These are phyloP conservation scores for Tipula unca DNA, from an alignment of 2,888 invertebrate species.

Conservation along the genomic window DNA sequence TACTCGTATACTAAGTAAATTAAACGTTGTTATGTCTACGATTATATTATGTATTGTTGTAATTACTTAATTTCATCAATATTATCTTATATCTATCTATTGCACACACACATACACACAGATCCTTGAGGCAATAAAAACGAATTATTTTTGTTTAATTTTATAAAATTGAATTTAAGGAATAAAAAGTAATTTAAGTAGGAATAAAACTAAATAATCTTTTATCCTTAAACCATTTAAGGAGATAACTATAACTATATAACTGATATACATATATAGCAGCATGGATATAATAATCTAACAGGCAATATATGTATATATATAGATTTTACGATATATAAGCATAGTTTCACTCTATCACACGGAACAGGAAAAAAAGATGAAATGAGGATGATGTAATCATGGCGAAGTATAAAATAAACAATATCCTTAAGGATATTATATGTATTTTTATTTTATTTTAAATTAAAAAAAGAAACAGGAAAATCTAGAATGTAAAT, in stretches of 20 bases:
- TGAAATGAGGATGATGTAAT: not conserved
- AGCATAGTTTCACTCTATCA: not conserved
- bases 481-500: not conserved
- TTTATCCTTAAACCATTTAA: not conserved
- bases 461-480: not conserved
- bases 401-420: not conserved
- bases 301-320: no score
- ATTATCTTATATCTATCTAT: not conserved
- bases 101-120: no score
- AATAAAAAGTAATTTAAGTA: not conserved
- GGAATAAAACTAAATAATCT: not conserved
- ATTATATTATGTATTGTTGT: not conserved
- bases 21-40: not conserved
- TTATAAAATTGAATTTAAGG: not conserved
- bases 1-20: not conserved
- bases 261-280: not conserved
- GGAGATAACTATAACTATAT: not conserved
- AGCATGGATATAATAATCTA: not conserved
- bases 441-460: not conserved
- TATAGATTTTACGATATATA: not conserved
- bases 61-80: not conserved
- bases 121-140: not conserved
- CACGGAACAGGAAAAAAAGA: not conserved
- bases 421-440: constrained; percentile 3
- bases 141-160: not conserved